Evolutionary conservation across 1,140 invertebrate species (phyloP), one percentile per base, ranked within the genome.

Genomic region (Hylaeus volcanicus): DNA sequence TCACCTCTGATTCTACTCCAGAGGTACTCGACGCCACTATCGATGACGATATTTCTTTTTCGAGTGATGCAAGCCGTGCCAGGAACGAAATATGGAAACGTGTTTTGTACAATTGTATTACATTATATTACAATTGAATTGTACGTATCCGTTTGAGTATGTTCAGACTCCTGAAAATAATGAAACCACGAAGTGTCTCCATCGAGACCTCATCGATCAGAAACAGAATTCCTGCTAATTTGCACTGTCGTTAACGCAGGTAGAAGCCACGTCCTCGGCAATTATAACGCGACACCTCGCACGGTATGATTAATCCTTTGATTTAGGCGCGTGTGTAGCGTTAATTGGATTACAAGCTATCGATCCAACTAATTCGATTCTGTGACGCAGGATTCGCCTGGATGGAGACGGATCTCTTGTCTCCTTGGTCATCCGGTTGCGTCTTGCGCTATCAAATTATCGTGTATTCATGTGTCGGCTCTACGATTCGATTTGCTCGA

Each of bases 291-390:
- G 74, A 87, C 85, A 81, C 74, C 66, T 75, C 64, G 75, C 74
- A 65, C 71, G 48, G 79, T 79, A 77, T 84, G 81, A 86, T 87
- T 86, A 87, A 87, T 86, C 85, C 86, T 86, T 86, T 84, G 86
- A 87, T 87, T 82, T 73, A 61, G 55, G 55, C 86, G 79, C 82
- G 79, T 73, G 74, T 79, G 79, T 74, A 58, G 79, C 82, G 85
- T 87, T 87, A 87, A 87, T 87, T 87, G 85, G 85, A 87, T 87
- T 87, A 87, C 85, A 51, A 65, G 78, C 74, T 79, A 84, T 86
- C 81, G 85, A 84, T 87, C 81, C 78, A 69, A 74, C 78, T 87
- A 87, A 86, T 86, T 80, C 82, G 85, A 86, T 75, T 63, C 60
- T 63, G 64, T 70, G 51, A 78, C 64, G 61, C 58, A 5, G 70